Conservation (phyloP, 1,140 invertebrate genomes). For the Pantala flavescens region DNA sequence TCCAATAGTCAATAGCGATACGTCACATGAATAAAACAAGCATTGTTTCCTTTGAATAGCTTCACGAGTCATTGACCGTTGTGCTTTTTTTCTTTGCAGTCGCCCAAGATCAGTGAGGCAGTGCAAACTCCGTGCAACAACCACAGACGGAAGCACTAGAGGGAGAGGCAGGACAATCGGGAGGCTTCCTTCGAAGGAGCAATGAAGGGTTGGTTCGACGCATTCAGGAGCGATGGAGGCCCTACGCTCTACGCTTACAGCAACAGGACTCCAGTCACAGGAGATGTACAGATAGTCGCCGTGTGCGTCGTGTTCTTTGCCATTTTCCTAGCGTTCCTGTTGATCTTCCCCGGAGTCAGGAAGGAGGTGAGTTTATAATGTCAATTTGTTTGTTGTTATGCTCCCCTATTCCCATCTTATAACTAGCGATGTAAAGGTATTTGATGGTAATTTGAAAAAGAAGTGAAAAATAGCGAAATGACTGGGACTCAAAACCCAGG, state of each 20-base stretch:
- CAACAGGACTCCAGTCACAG: conserved; percentile 85
- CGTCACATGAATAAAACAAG: too few relatives aligned
- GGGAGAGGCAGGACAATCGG: not conserved
- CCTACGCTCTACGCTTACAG: conserved; percentile 85
- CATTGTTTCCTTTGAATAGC: too few relatives aligned
- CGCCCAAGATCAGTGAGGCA: too few relatives aligned
- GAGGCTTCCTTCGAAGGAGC: conserved; percentile 21
- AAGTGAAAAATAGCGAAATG: too few relatives aligned
- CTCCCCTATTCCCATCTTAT: not conserved
- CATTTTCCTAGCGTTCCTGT: conserved; percentile 80
- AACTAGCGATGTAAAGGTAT: not conserved
- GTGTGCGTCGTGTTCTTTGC: conserved; percentile 80
- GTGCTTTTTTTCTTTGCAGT: too few relatives aligned
- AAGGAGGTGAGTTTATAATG: conserved; percentile 74
- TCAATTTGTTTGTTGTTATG: too few relatives aligned
- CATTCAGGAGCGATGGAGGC: conserved; percentile 83
- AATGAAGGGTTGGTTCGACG: conserved; percentile 89
- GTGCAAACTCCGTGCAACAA: too few relatives aligned
- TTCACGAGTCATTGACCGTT: too few relatives aligned
- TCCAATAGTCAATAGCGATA: too few relatives aligned
- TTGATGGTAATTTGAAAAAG: not conserved
- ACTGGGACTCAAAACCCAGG: too few relatives aligned
- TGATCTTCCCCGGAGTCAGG: conserved; percentile 87
- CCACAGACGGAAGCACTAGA: not conserved
- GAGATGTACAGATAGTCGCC: conserved; percentile 74